Conservation (phyloP, 2,113 vertebrate species). For the Mesitornis unicolor region DNA sequence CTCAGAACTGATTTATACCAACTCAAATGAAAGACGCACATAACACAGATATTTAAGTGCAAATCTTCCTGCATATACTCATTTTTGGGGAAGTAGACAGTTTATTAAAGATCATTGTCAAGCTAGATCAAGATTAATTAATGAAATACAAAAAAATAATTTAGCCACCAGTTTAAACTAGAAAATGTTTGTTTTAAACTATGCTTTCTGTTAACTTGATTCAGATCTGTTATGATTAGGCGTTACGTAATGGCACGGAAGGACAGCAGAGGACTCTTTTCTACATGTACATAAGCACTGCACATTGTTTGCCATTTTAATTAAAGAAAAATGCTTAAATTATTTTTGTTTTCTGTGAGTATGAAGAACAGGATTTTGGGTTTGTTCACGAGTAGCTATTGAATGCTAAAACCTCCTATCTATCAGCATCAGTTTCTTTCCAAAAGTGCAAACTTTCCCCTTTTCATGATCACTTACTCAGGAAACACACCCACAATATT, state of each 20-base stretch:
- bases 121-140: neutral
- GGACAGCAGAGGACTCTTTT: neutral
- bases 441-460: neutral
- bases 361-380: neutral
- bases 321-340: neutral
- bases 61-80: neutral
- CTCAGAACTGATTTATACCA: neutral
- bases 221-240: neutral
- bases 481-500: neutral
- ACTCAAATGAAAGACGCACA: neutral
- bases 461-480: neutral
- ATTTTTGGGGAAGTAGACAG: neutral
- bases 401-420: neutral
- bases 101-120: neutral
- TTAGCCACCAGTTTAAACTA: neutral
- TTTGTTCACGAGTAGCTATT: neutral
- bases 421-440: neutral
- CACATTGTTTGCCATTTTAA: neutral
- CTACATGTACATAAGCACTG: neutral
- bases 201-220: neutral
- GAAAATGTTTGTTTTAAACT: neutral
- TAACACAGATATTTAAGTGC: neutral
- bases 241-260: neutral
- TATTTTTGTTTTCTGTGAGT: neutral
- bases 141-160: neutral